Evolutionary conservation across 2,113 vertebrate species (phyloP).

Genomic region (Sula dactylatra): DNA sequence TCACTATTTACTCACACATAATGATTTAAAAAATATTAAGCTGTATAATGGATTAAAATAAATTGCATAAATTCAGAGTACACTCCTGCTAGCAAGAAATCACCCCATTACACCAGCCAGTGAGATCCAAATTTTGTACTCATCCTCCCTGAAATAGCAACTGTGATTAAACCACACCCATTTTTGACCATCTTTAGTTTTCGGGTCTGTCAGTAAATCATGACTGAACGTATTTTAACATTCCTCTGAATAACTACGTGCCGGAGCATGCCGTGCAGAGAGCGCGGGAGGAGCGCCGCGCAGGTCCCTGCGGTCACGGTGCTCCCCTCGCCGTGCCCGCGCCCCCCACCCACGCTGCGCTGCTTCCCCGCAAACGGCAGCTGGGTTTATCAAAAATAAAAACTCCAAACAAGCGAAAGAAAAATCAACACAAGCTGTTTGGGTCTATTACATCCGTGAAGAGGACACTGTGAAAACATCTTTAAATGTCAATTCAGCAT

Average conservation of each 20-base stretch:
- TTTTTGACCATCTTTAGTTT: neutral
- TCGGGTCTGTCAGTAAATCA: neutral
- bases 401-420: neutral
- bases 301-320: neutral
- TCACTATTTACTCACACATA: neutral
- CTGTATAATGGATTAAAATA: neutral
- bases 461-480: neutral
- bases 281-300: neutral
- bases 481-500: neutral
- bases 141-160: neutral
- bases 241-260: neutral
- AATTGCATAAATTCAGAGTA: neutral
- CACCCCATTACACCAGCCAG: neutral
- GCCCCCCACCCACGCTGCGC: accelerated
- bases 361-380: neutral
- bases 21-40: too few relatives aligned
- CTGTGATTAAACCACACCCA: neutral
- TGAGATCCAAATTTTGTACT: neutral
- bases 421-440: neutral
- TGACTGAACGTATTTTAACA: neutral
- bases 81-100: neutral
- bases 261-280: accelerated
- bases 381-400: neutral
- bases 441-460: neutral
- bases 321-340: neutral